Conservation (phyloP, 2,888 invertebrate species). For the Ormia ochracea region DNA sequence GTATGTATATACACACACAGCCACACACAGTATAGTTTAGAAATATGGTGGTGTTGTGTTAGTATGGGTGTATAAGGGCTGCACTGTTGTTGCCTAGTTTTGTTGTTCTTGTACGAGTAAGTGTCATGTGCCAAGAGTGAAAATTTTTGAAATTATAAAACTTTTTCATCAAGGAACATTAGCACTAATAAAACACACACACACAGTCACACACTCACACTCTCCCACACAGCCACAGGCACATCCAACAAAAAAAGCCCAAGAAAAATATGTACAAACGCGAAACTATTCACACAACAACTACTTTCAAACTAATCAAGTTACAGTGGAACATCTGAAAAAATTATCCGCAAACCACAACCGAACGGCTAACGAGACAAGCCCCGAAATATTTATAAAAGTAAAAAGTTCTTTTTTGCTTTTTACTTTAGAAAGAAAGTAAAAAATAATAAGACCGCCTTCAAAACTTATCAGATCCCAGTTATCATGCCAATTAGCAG, state of each 20-base stretch:
- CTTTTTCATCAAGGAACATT: constrained; percentile 62
- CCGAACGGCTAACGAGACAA: too few relatives aligned
- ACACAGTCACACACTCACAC: too few relatives aligned
- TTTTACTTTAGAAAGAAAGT: too few relatives aligned
- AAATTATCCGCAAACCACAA: too few relatives aligned
- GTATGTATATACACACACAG: not conserved
- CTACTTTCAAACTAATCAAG: constrained; percentile 29
- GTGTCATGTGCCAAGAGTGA: constrained; percentile 57
- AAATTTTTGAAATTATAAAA: constrained; percentile 63
- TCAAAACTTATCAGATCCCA: too few relatives aligned
- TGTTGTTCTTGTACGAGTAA: constrained; percentile 24
- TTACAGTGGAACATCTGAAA: constrained; percentile 24
- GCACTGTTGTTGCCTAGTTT: too few relatives aligned
- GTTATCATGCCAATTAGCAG: too few relatives aligned
- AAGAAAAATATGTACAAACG: not conserved
- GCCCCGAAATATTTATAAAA: too few relatives aligned
- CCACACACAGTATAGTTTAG: not conserved
- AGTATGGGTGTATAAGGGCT: too few relatives aligned
- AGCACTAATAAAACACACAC: constrained; percentile 50
- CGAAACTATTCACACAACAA: constrained; percentile 45
- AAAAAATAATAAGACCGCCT: too few relatives aligned
- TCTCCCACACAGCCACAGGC: too few relatives aligned
- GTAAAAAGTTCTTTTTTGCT: too few relatives aligned
- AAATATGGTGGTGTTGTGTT: constrained; percentile 28
- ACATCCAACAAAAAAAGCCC: constrained; percentile 7